phyloP scores from a whole-genome alignment of 2,113 vertebrate genomes.

The Oriolus oriolus region DNA sequence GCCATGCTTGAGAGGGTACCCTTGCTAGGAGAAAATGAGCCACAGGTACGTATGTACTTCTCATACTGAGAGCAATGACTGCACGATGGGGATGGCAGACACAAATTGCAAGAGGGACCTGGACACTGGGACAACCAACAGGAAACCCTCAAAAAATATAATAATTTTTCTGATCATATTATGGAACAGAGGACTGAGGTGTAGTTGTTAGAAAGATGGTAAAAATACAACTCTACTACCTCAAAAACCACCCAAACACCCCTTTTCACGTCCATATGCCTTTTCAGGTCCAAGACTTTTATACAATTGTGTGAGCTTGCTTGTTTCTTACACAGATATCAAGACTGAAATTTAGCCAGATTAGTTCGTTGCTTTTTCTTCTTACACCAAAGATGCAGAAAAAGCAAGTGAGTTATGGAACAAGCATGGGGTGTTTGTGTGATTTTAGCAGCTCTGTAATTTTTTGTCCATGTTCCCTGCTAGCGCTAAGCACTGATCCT shows the following conservation, averaged over 20 bases:
- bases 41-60: not conserved
- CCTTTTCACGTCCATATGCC: not conserved
- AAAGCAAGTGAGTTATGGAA: not conserved
- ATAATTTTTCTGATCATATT: not conserved
- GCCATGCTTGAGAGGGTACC: not conserved
- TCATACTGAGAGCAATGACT: not conserved
- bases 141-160: not conserved
- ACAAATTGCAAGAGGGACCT: not conserved
- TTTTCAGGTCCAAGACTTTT: not conserved
- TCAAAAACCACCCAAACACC: accelerated
- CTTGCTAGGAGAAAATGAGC: not conserved
- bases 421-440: not conserved
- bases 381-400: not conserved
- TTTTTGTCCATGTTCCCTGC: not conserved
- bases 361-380: not conserved
- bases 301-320: not conserved
- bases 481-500: not conserved
- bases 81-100: accelerated
- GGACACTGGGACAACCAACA: not conserved
- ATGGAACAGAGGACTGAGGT: not conserved
- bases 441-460: not conserved
- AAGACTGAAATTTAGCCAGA: not conserved
- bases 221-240: not conserved
- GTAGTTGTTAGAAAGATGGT: not conserved
- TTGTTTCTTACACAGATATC: accelerated